Conservation (phyloP, 92 coral and sea anemone genomes). For the Porites divaricata region DNA sequence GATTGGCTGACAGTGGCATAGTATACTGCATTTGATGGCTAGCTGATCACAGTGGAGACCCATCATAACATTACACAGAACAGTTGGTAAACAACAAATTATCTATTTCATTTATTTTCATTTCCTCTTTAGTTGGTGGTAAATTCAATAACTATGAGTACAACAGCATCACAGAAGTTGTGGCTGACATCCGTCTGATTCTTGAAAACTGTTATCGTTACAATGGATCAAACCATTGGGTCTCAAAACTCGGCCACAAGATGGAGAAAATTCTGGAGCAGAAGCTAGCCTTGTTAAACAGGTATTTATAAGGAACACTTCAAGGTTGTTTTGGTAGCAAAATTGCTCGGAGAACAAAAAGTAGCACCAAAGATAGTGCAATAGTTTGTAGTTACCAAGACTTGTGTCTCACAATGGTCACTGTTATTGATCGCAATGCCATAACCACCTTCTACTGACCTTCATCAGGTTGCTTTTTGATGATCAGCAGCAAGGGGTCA, state of each 20-base stretch:
- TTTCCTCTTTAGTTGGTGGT: constrained; percentile 77
- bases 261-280: constrained; percentile 95
- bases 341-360: neutral
- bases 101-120: neutral
- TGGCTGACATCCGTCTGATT: constrained; percentile 89
- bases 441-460: too few species aligned
- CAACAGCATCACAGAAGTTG: constrained; percentile 88
- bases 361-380: too few species aligned
- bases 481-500: too few species aligned
- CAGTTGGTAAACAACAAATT: too few species aligned
- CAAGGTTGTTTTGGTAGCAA: neutral
- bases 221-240: constrained; percentile 96
- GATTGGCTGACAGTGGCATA: too few species aligned
- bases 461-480: too few species aligned
- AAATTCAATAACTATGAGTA: constrained; percentile 85
- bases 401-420: too few species aligned
- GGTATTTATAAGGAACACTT: constrained; percentile 42
- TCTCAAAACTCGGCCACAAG: constrained; percentile 95
- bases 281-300: constrained; percentile 91
- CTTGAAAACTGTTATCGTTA: constrained; percentile 97
- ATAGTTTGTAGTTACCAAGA: too few species aligned
- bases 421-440: too few species aligned
- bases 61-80: too few species aligned
- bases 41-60: too few species aligned
- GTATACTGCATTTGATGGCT: too few species aligned